Conservation (phyloP, 2,888 invertebrate genomes). For the Eupithecia centaureata region DNA sequence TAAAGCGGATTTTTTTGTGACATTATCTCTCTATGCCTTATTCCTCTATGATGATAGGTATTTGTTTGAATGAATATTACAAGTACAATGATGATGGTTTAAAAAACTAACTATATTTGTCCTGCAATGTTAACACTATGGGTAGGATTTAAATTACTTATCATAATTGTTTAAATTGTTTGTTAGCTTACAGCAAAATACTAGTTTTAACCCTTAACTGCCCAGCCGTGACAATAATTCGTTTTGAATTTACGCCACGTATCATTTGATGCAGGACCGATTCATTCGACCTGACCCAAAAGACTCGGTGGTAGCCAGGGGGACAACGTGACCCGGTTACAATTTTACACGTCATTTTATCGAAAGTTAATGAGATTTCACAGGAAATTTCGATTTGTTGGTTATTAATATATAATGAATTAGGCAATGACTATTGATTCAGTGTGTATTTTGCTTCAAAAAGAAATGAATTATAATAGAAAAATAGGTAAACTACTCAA, state of each 20-base stretch:
- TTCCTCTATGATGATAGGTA: no score
- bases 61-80: no score
- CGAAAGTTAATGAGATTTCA: slow-evolving; percentile 48
- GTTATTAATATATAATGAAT: slow-evolving; percentile 20
- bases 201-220: neutral
- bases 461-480: neutral
- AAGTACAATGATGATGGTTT: no score
- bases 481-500: neutral
- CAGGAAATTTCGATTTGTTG: slow-evolving; percentile 30
- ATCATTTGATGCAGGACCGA: slow-evolving; percentile 39
- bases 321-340: slow-evolving; percentile 55
- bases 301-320: slow-evolving; percentile 34
- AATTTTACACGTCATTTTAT: slow-evolving; percentile 55
- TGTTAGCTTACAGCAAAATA: neutral
- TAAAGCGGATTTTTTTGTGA: no score
- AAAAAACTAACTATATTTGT: no score
- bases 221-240: neutral
- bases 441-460: neutral
- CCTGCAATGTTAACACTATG: no score
- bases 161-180: no score
- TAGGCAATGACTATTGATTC: slow-evolving; percentile 3
- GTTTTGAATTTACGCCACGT: slow-evolving; percentile 27
- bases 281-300: slow-evolving; percentile 52
- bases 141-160: no score
- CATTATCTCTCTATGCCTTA: no score